Conservation (phyloP, 2,888 invertebrate species). For the Idaea aversata region DNA sequence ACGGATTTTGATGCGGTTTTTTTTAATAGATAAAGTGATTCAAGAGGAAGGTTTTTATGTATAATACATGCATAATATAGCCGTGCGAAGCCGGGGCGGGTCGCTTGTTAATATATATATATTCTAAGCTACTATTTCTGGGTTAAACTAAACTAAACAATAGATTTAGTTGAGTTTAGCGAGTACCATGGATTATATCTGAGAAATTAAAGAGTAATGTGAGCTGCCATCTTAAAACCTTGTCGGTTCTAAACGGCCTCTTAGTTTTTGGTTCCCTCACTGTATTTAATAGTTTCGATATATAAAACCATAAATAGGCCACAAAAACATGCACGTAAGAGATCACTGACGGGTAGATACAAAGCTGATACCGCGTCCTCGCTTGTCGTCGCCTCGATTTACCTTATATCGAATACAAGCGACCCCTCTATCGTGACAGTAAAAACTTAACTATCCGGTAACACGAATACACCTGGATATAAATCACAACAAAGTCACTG, state of each 20-base stretch:
- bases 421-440: constrained; percentile 68
- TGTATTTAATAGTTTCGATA: not conserved
- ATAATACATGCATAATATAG: too few species aligned
- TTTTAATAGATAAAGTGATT: too few species aligned
- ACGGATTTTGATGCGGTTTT: too few species aligned
- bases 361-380: constrained; percentile 64
- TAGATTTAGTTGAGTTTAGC: too few species aligned
- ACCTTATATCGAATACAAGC: constrained; percentile 68
- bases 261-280: not conserved
- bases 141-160: too few species aligned
- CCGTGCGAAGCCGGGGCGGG: too few species aligned
- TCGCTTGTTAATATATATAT: too few species aligned
- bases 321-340: constrained; percentile 74
- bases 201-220: too few species aligned
- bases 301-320: constrained; percentile 67
- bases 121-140: too few species aligned
- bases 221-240: not conserved
- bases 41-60: too few species aligned
- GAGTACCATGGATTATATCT: too few species aligned
- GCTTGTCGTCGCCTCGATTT: constrained; percentile 67
- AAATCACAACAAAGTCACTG: constrained; percentile 62
- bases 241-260: not conserved
- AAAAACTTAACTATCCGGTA: constrained; percentile 75
- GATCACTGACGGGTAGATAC: constrained; percentile 60
- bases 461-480: constrained; percentile 73